These are phyloP conservation scores for Sarcoramphus papa DNA, from an alignment of 2,797 vertebrate genomes.

Conservation along the genomic window DNA sequence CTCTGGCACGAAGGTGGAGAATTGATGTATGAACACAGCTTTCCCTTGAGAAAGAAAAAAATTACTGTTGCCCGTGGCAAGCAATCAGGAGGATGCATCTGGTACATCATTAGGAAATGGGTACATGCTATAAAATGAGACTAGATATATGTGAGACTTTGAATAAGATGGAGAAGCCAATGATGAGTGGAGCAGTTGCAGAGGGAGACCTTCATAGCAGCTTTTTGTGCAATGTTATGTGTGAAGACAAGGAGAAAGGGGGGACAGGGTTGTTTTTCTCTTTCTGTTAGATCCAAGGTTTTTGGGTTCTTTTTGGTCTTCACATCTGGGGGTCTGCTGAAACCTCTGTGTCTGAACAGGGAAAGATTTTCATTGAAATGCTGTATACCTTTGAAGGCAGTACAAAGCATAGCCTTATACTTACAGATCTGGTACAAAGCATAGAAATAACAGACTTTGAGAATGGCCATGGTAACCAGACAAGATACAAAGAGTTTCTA, in stretches of 20 bases:
- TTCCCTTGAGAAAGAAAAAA: neutral
- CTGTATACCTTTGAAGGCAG: neutral
- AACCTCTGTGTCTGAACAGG: neutral
- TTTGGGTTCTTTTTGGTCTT: neutral
- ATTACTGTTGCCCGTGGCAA: neutral
- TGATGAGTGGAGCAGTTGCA: neutral
- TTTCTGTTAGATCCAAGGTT: neutral
- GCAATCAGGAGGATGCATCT: neutral
- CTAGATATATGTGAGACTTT: neutral
- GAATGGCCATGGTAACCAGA: neutral
- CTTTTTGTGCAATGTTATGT: neutral
- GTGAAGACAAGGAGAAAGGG: neutral
- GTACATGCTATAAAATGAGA: neutral
- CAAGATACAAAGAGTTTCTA: neutral
- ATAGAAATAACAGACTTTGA: neutral
- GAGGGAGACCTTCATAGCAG: neutral
- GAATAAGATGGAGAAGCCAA: neutral
- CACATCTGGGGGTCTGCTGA: neutral
- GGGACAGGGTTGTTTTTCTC: neutral
- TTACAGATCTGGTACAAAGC: neutral
- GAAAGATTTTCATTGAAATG: neutral
- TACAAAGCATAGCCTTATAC: neutral
- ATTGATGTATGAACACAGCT: neutral
- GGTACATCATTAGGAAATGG: neutral
- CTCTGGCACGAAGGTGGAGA: neutral